Evolutionary conservation across 2,113 vertebrate species (phyloP), one percentile per base, ranked within the genome.

Genomic region (Megaceryle torquata): DNA sequence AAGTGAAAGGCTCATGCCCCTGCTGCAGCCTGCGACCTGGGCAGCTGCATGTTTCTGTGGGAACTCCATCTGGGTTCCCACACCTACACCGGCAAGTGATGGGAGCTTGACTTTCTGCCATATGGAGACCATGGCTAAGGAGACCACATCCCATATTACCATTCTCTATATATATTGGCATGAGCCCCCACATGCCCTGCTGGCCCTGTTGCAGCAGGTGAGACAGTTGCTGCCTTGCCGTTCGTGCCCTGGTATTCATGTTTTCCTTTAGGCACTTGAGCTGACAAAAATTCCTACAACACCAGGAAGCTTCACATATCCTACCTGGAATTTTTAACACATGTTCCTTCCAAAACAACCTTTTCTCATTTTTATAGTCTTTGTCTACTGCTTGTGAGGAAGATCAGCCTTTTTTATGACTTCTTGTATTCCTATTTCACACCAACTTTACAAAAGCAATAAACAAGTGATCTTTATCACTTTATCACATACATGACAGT

Each of bases 401-500:
- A 43, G n/a, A 57, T 81, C 76, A 92, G 37, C 76, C 95, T 75
- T 84, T 89, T 96, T 94, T 71, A 94, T n/a, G 43, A 75, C 88
- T 89, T 59, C 15, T 54, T 92, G 69, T 75, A 48, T 43, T 90
- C 35, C 51, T 88, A 11, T 56, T 81, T 60, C 82, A 68, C 44
- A 75, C 5, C 48, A 88, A 83, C 79, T 44, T 95, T 78, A 51
- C 83, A 81, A 93, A 91, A 60, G 60, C 82, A 90, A 83, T 91
- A 86, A 94, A 88, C 60, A 94, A 69, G 39, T 18, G 37, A 37
- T 37, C 37, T 37, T 37, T 37, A n/a, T n/a, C n/a, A 48, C 88
- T 71, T 81, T 15, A 88, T 41, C 56, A 78, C 64, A 78, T 44
- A 77, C 2, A 9, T 8, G 28, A 72, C 2, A 76, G 29, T 13